Evolutionary conservation across 2,797 vertebrate species (phyloP).

Genomic region (Lithobates sylvaticus): DNA sequence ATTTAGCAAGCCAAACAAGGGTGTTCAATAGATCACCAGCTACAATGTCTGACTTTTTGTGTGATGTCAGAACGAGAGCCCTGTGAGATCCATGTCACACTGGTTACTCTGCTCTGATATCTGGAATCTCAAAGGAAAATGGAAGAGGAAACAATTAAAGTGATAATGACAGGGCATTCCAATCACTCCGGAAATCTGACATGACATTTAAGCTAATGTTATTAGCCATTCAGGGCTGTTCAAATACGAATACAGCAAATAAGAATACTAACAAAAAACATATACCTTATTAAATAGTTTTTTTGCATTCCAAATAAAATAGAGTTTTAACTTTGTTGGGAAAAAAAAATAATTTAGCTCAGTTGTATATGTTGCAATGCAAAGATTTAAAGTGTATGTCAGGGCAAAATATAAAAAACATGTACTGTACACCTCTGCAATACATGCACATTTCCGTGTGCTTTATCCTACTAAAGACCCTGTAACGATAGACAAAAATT

Average conservation of each 20-base stretch:
- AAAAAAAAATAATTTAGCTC: too few species aligned
- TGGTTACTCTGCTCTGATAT: not conserved
- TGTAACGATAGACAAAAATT: too few species aligned
- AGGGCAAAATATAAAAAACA: too few species aligned
- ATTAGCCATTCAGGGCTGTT: not conserved
- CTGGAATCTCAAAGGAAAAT: conserved; percentile 9
- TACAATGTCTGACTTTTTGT: not conserved
- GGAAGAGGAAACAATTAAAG: conserved; percentile 47
- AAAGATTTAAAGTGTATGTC: too few species aligned
- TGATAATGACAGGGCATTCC: conserved; percentile 29
- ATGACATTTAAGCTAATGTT: not conserved
- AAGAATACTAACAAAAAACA: not conserved
- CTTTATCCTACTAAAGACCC: too few species aligned
- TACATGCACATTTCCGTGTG: too few species aligned
- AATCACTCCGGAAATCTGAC: conserved; percentile 19
- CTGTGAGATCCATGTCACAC: not conserved
- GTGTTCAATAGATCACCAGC: not conserved
- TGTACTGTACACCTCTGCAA: too few species aligned
- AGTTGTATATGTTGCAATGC: too few species aligned
- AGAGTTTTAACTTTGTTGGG: too few species aligned
- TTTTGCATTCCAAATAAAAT: too few species aligned
- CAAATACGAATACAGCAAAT: not conserved
- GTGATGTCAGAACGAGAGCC: conserved; percentile 1
- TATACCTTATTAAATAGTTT: too few species aligned
- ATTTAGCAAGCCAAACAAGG: conserved; percentile 5